Conservation (phyloP, 2,888 invertebrate species). For the Atrina japonica region DNA sequence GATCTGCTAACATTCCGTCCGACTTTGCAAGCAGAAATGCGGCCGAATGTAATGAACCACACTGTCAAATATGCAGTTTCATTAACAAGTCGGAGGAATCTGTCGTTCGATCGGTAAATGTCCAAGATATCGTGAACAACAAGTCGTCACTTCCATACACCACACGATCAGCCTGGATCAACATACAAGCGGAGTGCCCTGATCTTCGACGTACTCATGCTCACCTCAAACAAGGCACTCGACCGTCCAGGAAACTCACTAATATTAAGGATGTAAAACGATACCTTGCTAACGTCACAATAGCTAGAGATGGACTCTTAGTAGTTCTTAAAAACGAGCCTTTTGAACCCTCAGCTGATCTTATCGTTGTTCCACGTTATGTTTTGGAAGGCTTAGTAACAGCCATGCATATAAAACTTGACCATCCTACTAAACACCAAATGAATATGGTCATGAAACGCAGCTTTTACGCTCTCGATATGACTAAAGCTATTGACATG, state of each 20-base stretch:
- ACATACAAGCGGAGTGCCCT: conserved; percentile 51
- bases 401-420: conserved; percentile 52
- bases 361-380: conserved; percentile 53
- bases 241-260: conserved; percentile 57
- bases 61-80: conserved; percentile 51
- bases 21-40: conserved; percentile 40
- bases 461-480: conserved; percentile 52
- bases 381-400: conserved; percentile 53
- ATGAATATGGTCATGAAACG: conserved; percentile 47
- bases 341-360: conserved; percentile 27
- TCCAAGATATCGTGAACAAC: background rate
- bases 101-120: conserved; percentile 21
- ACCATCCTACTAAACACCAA: conserved; percentile 56
- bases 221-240: conserved; percentile 46
- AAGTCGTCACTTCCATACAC: conserved; percentile 43
- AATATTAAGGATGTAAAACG: conserved; percentile 55
- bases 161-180: conserved; percentile 48
- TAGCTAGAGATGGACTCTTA: conserved; percentile 54
- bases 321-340: conserved; percentile 38
- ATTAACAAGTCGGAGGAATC: conserved; percentile 46
- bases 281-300: conserved; percentile 46
- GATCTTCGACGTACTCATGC: conserved; percentile 53
- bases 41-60: conserved; percentile 40
- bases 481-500: conserved; percentile 37
- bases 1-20: conserved; percentile 22